phyloP scores from a whole-genome alignment of 2,797 vertebrate genomes.

The Diplodus sargus region DNA sequence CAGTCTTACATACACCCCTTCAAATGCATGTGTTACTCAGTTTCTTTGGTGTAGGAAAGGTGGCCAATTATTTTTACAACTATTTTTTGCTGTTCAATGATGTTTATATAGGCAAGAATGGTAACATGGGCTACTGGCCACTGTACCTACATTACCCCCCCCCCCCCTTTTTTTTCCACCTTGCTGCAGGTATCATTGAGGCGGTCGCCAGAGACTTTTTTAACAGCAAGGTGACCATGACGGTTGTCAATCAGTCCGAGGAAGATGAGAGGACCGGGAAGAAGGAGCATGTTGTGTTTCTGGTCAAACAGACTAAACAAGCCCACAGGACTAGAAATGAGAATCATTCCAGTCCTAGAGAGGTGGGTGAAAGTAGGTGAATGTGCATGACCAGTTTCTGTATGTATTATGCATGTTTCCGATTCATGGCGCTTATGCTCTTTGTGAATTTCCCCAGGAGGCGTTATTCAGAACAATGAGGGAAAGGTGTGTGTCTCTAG shows the following conservation, averaged over 20 bases:
- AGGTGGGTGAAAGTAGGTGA: slow-evolving; percentile 21
- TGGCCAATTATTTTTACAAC: too few species aligned
- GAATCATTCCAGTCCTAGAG: neutral
- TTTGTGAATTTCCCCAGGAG: slow-evolving; percentile 45
- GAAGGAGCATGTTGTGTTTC: slow-evolving; percentile 85
- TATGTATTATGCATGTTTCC: neutral
- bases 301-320: slow-evolving; percentile 77
- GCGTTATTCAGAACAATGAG: slow-evolving; percentile 71
- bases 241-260: slow-evolving; percentile 81
- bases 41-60: too few species aligned
- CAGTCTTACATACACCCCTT: too few species aligned
- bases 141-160: too few species aligned
- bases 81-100: too few species aligned
- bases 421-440: neutral
- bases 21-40: too few species aligned
- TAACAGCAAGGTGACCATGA: slow-evolving; percentile 77
- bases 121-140: too few species aligned
- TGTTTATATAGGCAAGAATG: too few species aligned
- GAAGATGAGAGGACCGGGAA: slow-evolving; percentile 85
- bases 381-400: neutral
- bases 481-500: slow-evolving; percentile 63
- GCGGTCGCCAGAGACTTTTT: slow-evolving; percentile 87
- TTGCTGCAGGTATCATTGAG: slow-evolving; percentile 82
- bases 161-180: neutral
- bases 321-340: neutral